These are phyloP conservation scores for Ammodytes marinus DNA, from an alignment of 2,113 vertebrate genomes.

Conservation along the genomic window DNA sequence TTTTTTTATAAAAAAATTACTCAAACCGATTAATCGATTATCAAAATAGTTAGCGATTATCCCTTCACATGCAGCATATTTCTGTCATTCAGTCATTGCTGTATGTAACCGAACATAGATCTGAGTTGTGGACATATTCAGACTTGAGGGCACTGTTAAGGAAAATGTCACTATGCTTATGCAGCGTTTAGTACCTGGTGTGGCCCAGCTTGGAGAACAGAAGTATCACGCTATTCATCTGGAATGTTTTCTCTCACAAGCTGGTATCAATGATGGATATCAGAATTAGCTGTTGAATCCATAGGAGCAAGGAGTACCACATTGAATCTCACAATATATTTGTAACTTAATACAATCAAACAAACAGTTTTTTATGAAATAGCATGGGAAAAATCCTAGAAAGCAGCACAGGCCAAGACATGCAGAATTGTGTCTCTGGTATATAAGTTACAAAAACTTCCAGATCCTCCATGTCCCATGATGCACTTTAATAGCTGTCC, in stretches of 20 bases:
- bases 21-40: too few relatives aligned
- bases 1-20: too few relatives aligned
- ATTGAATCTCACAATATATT: too few relatives aligned
- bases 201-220: not conserved
- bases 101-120: not conserved
- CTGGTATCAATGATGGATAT: slow-evolving; percentile 1
- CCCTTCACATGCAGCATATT: too few relatives aligned
- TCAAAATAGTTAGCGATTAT: too few relatives aligned
- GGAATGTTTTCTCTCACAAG: not conserved
- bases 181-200: not conserved
- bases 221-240: not conserved
- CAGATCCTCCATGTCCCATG: not conserved
- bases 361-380: not conserved
- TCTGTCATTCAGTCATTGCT: not conserved
- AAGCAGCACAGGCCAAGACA: not conserved
- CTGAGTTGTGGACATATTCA: not conserved
- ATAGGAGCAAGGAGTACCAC: not conserved
- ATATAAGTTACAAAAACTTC: not conserved
- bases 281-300: not conserved
- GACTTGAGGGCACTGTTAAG: not conserved
- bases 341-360: too few relatives aligned
- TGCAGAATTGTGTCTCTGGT: not conserved
- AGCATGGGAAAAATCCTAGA: not conserved
- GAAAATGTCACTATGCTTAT: not conserved
- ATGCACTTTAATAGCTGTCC: not conserved